phyloP scores from a whole-genome alignment of 2,888 invertebrate species.

The Scaptomyza reducta region DNA sequence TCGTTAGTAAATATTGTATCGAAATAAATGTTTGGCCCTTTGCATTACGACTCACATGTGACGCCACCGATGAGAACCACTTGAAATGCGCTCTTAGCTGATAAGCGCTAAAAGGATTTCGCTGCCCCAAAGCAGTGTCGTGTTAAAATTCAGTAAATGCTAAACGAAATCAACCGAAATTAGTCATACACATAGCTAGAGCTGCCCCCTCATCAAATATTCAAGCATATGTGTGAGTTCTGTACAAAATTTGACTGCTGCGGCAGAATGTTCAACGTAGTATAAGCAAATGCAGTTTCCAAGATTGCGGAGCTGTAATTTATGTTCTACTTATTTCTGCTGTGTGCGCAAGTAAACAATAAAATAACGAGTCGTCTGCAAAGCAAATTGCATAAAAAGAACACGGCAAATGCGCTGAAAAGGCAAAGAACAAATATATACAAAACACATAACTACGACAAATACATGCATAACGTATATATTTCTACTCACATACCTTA shows the following conservation, averaged over 20 bases:
- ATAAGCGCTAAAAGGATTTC: slow-evolving; percentile 75
- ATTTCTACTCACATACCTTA: slow-evolving; percentile 5
- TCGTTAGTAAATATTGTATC: slow-evolving; percentile 30
- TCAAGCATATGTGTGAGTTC: background rate
- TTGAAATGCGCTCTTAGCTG: slow-evolving; percentile 63
- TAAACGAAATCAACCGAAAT: slow-evolving; percentile 40
- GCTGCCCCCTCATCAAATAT: background rate
- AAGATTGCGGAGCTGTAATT: slow-evolving; percentile 54
- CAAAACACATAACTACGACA: slow-evolving; percentile 50
- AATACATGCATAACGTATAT: slow-evolving; percentile 6
- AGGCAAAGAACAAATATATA: slow-evolving; percentile 50
- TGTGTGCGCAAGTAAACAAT: slow-evolving; percentile 68
- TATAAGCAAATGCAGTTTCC: slow-evolving; percentile 32
- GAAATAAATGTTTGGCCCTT: slow-evolving; percentile 40
- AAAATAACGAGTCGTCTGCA: slow-evolving; percentile 76
- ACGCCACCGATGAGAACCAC: slow-evolving; percentile 38
- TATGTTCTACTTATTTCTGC: slow-evolving; percentile 62
- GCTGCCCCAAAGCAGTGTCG: slow-evolving; percentile 20
- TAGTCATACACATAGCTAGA: slow-evolving; percentile 15
- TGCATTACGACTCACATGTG: slow-evolving; percentile 42
- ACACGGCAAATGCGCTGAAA: slow-evolving; percentile 47
- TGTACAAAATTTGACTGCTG: slow-evolving; percentile 14
- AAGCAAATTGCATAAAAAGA: slow-evolving; percentile 69
- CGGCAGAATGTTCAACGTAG: slow-evolving; percentile 22
- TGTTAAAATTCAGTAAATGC: slow-evolving; percentile 37